A percentile compares a stretch with the other conserved stretches of the same genome.
These are phyloP conservation scores for Thalassaphorura encarpata DNA, from an alignment of 1,140 invertebrate species.

Conservation along the genomic window DNA sequence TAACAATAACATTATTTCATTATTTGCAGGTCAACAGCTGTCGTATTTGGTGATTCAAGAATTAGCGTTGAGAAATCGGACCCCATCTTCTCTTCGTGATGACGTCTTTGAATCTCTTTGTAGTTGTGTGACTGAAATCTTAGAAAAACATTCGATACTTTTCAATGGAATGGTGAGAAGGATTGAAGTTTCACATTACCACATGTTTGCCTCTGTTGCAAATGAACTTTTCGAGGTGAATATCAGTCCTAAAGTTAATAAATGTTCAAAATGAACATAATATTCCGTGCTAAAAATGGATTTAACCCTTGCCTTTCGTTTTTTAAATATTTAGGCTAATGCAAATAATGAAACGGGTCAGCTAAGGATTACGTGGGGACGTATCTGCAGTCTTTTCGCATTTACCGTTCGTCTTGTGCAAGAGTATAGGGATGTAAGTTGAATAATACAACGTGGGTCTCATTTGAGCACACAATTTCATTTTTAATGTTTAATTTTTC, in stretches of 20 bases:
- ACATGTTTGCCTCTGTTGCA: conserved; percentile 47
- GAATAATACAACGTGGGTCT: background rate
- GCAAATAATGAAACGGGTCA: conserved; percentile 16
- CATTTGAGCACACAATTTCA: background rate
- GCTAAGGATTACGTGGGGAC: conserved; percentile 47
- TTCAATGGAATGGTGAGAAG: conserved; percentile 51
- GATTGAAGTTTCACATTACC: conserved; percentile 46
- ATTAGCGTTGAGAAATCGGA: conserved; percentile 10
- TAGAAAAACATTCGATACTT: conserved; percentile 48
- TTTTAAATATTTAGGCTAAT: conserved; percentile 20
- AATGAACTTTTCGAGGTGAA: conserved; percentile 48
- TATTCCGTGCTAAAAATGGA: background rate
- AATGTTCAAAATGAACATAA: background rate
- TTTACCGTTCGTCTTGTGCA: conserved; percentile 48
- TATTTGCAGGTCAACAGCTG: conserved; percentile 18
- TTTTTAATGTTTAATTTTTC: conserved; percentile 7
- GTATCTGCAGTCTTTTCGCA: conserved; percentile 50
- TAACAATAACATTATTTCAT: background rate
- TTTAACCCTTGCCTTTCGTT: background rate
- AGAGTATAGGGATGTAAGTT: conserved; percentile 42
- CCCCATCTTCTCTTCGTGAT: conserved; percentile 7
- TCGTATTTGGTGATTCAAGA: conserved; percentile 28
- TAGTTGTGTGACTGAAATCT: conserved; percentile 43
- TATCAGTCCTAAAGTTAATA: background rate
- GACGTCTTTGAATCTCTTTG: conserved; percentile 36